A percentile compares a stretch with the other conserved stretches of the same genome.
These are phyloP conservation scores for Hexactinellida sp. DNA, from an alignment of 37 sponge, comb jelly and placozoan species.

Conservation along the genomic window DNA sequence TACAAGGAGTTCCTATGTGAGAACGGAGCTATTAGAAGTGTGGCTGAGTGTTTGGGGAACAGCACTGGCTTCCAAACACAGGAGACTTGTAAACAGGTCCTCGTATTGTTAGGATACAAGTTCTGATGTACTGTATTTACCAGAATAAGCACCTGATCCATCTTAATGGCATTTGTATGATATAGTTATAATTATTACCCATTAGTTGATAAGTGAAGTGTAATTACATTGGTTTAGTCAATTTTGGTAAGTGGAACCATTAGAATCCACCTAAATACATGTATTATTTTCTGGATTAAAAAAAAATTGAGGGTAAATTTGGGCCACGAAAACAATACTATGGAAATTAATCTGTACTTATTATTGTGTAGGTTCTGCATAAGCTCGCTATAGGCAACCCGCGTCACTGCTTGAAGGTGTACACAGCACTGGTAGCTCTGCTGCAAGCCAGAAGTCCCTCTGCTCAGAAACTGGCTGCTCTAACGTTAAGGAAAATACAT, in stretches of 20 bases:
- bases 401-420: slow-evolving; percentile 75
- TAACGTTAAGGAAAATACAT: slow-evolving; percentile 50
- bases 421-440: slow-evolving; percentile 69
- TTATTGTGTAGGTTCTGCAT: slow-evolving; percentile 1
- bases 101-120: neutral
- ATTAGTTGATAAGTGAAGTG: no score
- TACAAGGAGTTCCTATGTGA: slow-evolving; percentile 96
- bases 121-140: neutral
- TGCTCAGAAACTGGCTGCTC: slow-evolving; percentile 68
- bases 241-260: no score
- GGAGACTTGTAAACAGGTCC: slow-evolving; percentile 24
- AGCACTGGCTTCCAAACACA: slow-evolving; percentile 41
- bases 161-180: no score
- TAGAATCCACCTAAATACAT: no score
- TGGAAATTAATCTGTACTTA: neutral
- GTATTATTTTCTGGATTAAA: no score
- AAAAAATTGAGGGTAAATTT: no score
- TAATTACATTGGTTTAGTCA: no score
- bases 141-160: no score
- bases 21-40: slow-evolving; percentile 74
- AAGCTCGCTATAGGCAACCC: slow-evolving; percentile 64
- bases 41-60: slow-evolving; percentile 75
- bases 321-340: no score
- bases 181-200: no score
- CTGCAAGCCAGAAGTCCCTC: slow-evolving; percentile 46